Conservation (phyloP, 2,113 vertebrate genomes). For the Epinephelus cyanopodus region DNA sequence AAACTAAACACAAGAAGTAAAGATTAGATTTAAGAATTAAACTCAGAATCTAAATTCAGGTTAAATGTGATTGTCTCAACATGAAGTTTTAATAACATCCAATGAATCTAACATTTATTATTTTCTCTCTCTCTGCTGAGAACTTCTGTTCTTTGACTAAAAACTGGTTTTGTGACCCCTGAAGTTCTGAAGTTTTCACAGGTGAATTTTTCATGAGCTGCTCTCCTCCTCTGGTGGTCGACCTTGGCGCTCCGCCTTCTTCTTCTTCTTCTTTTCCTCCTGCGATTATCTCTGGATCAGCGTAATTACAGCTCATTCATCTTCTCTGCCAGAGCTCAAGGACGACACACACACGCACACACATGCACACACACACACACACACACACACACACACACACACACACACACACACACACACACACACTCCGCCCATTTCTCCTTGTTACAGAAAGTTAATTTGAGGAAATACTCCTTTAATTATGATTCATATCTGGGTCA, state of each 20-base stretch:
- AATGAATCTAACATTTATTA: not conserved
- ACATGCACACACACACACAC: slow-evolving; percentile 14
- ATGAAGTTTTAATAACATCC: not conserved
- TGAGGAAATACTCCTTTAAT: slow-evolving; percentile 65
- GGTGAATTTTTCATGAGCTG: slow-evolving; percentile 2
- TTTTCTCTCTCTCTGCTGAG: not conserved
- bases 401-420: slow-evolving; percentile 35
- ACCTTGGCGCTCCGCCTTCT: slow-evolving; percentile 43
- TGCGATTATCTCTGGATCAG: slow-evolving; percentile 58
- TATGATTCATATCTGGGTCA: slow-evolving; percentile 70
- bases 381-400: slow-evolving; percentile 40
- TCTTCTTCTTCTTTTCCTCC: slow-evolving; percentile 10
- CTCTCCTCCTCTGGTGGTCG: slow-evolving; percentile 6
- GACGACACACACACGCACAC: slow-evolving; percentile 28
- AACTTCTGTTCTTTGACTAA: not conserved
- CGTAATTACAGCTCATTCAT: slow-evolving; percentile 74
- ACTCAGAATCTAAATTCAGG: not conserved
- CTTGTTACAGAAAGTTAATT: slow-evolving; percentile 61
- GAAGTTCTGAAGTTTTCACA: slow-evolving; percentile 13
- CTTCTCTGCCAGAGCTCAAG: slow-evolving; percentile 62
- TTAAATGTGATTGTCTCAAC: not conserved
- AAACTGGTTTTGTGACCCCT: not conserved
- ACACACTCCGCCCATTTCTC: slow-evolving; percentile 33
- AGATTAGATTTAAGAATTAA: not conserved
- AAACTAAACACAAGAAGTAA: not conserved